Conservation (phyloP, 2,888 invertebrate species). For the Mythimna loreyi region DNA sequence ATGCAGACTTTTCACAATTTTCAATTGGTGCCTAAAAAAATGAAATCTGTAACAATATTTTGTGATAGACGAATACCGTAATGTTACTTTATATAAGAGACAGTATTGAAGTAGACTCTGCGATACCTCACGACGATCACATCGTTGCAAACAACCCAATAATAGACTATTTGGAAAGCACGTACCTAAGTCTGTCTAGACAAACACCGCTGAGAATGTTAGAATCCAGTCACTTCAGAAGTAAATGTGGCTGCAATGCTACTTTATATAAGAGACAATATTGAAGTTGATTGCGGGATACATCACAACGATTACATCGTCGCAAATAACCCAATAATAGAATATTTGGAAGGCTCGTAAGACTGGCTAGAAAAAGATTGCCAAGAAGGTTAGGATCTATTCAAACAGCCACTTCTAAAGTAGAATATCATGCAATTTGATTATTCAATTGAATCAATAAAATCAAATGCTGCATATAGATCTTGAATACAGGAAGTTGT, state of each 20-base stretch:
- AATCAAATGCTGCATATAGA: slow-evolving; percentile 13
- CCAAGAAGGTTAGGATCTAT: too few relatives aligned
- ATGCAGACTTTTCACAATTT: neutral
- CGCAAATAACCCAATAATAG: too few relatives aligned
- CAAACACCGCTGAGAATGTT: neutral
- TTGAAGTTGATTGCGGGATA: too few relatives aligned
- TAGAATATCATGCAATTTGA: neutral
- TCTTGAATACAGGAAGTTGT: slow-evolving; percentile 25
- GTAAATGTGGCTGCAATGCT: too few relatives aligned
- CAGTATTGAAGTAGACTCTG: neutral
- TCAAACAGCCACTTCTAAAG: neutral
- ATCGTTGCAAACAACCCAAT: neutral
- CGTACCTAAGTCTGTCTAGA: neutral
- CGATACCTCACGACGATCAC: neutral
- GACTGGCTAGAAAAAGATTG: too few relatives aligned
- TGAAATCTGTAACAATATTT: slow-evolving; percentile 12
- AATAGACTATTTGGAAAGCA: neutral
- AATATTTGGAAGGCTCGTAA: too few relatives aligned
- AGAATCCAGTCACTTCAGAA: too few relatives aligned
- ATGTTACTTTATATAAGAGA: neutral
- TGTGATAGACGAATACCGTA: neutral
- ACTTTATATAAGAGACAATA: too few relatives aligned
- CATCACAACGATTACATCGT: too few relatives aligned
- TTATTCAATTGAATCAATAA: neutral
- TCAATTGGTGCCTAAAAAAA: neutral